Evolutionary conservation across 2,888 invertebrate genomes (phyloP).

Genomic region (Chirona hameri): DNA sequence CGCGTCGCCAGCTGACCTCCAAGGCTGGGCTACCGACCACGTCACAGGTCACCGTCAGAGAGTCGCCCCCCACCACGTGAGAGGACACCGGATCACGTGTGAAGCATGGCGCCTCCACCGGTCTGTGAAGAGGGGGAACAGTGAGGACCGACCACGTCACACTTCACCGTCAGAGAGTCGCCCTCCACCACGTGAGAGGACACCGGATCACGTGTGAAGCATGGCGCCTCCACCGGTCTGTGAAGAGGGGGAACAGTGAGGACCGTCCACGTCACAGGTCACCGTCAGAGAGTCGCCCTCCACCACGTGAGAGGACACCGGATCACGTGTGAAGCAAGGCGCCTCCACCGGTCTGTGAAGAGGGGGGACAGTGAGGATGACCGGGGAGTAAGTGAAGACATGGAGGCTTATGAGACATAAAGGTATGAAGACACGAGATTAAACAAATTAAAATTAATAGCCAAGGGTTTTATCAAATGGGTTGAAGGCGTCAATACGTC

Average conservation of each 20-base stretch:
- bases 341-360: conserved; percentile 68
- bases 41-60: conserved; percentile 79
- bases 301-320: conserved; percentile 71
- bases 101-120: conserved; percentile 78
- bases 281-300: conserved; percentile 85
- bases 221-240: conserved; percentile 77
- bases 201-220: conserved; percentile 75
- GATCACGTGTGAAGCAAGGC: conserved; percentile 77
- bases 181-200: conserved; percentile 80
- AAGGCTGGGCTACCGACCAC: conserved; percentile 85
- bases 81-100: conserved; percentile 75
- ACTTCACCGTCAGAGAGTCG: conserved; percentile 77
- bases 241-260: too few species aligned
- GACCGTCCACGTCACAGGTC: conserved; percentile 77
- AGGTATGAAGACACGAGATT: too few species aligned
- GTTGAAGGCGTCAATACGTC: too few species aligned
- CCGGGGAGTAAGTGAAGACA: too few species aligned
- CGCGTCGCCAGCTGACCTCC: conserved; percentile 52
- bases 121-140: conserved; percentile 53
- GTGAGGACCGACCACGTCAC: conserved; percentile 70
- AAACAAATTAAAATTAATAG: too few species aligned
- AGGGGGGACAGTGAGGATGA: too few species aligned
- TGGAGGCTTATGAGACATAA: too few species aligned
- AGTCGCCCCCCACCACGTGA: conserved; percentile 79
- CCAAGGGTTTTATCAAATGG: too few species aligned